These are phyloP conservation scores for Tuberolachnus salignus DNA, from an alignment of 2,888 invertebrate genomes.

Conservation along the genomic window DNA sequence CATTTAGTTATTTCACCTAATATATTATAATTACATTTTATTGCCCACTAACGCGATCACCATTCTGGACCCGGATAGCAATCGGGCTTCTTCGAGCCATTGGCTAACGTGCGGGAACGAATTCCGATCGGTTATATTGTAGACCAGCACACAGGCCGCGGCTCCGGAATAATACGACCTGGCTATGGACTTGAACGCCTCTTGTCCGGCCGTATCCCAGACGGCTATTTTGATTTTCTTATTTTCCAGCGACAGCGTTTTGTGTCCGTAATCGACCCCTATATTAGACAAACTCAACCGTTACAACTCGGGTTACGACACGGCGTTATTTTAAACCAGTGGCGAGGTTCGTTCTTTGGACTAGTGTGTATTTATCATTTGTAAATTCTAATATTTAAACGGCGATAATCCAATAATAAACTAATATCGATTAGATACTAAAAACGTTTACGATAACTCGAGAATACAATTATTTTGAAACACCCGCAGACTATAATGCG, in stretches of 20 bases:
- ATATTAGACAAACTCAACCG: too few species aligned
- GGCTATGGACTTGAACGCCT: slow-evolving; percentile 98
- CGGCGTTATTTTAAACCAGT: too few species aligned
- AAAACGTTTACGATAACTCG: too few species aligned
- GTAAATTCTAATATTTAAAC: too few species aligned
- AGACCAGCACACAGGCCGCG: slow-evolving; percentile 99
- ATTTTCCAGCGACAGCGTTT: slow-evolving; percentile 96
- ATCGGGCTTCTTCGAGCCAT: slow-evolving; percentile 99
- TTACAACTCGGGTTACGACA: too few species aligned
- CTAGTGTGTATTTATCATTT: too few species aligned
- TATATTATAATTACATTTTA: slow-evolving; percentile 75
- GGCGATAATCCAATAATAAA: too few species aligned
- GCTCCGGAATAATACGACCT: slow-evolving; percentile 99
- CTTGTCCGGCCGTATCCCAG: slow-evolving; percentile 99
- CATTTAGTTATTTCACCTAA: too few species aligned
- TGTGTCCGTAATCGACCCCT: slow-evolving; percentile 45
- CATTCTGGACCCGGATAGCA: slow-evolving; percentile 98
- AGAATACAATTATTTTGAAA: too few species aligned
- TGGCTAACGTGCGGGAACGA: slow-evolving; percentile 98
- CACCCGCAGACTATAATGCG: too few species aligned
- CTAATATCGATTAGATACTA: too few species aligned
- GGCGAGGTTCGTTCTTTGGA: too few species aligned
- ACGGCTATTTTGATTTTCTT: slow-evolving; percentile 99
- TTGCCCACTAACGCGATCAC: slow-evolving; percentile 99
- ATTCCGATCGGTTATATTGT: slow-evolving; percentile 99